Evolutionary conservation across 2,888 invertebrate species (phyloP), one percentile per base, ranked within the genome.

Genomic region (Caenorhabditis drosophilae): DNA sequence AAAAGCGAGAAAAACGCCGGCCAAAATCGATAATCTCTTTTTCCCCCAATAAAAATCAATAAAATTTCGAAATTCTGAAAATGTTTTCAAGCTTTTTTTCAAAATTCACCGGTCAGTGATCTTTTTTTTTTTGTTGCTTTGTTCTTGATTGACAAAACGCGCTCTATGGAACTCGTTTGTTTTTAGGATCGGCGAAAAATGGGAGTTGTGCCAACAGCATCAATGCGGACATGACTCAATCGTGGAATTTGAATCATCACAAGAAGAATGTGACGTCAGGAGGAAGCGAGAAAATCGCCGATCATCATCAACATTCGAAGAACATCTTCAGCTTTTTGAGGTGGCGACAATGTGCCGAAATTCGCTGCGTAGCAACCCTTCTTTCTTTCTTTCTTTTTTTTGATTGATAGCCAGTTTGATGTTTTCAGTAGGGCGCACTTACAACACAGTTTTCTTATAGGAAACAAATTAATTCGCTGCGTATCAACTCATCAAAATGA

Each of bases 281-380:
- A 23, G n/a, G 16, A 22, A 34, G 22, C 22, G 20, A 11, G 22
- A 11, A 12, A 27, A 35, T 58, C 63, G 25, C 63, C 63, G 0
- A 54, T n/a, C n/a, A n/a, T n/a, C n/a, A 57, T 11, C 49, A 57
- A 35, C 49, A 58, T 22, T 52, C 44, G 48, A 76, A 72, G 51
- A 68, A 68, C 41, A 67, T 76, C 34, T 72, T 76, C 45, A 62
- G 63, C 23, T 68, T 76, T 44, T 56, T 76, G 35, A 62, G 66
- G 75, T 75, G 31, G 41, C 4, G 15, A 31, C 31, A 31, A 31
- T 6, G 11, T 44, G 44, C 20, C 44, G 44, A n/a, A n/a, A 36
- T n/a, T n/a, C n/a, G n/a, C n/a, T n/a, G n/a, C n/a, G n/a, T n/a
- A n/a, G n/a, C n/a, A n/a, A n/a, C n/a, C n/a, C n/a, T n/a, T n/a